Percentiles rank a stretch among this genome's conserved stretches.
Conservation (phyloP, 1,140 invertebrate genomes). For the Caenorhabditis briggsae region DNA sequence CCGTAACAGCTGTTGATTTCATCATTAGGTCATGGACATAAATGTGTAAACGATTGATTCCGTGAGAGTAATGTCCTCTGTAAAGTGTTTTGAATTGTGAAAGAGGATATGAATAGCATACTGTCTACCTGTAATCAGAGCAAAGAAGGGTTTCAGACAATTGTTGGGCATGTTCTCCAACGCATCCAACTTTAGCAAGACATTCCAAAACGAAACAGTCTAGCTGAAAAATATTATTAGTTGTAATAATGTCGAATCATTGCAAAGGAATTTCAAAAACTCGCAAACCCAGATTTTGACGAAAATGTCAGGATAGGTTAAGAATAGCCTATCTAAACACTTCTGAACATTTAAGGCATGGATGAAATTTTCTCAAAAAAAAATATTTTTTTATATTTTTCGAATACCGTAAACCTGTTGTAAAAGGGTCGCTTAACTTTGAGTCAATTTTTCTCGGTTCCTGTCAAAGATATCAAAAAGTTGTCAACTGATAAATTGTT, state of each 20-base stretch:
- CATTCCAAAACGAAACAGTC: slow-evolving; percentile 85
- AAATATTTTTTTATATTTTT: too few species aligned
- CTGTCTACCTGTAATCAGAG: slow-evolving; percentile 83
- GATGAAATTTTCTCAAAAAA: too few species aligned
- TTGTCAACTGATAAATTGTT: too few species aligned
- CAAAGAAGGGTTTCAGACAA: slow-evolving; percentile 86
- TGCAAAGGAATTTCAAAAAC: background rate
- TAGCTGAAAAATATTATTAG: slow-evolving; percentile 80
- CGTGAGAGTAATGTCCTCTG: slow-evolving; percentile 90
- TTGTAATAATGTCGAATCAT: background rate
- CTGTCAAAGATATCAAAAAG: too few species aligned
- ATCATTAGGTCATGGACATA: slow-evolving; percentile 81
- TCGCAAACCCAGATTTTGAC: too few species aligned
- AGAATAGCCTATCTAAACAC: too few species aligned
- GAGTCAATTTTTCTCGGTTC: too few species aligned
- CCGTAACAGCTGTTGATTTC: slow-evolving; percentile 56
- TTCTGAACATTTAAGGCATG: too few species aligned
- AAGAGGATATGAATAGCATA: background rate
- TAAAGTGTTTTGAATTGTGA: background rate
- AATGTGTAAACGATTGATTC: slow-evolving; percentile 87
- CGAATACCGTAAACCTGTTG: too few species aligned
- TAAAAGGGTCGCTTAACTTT: too few species aligned
- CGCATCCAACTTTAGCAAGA: slow-evolving; percentile 83
- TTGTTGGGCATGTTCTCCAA: slow-evolving; percentile 82
- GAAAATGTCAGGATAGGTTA: too few species aligned